phyloP scores from a whole-genome alignment of 2,797 vertebrate species.

The Pseudochromis fuscus region DNA sequence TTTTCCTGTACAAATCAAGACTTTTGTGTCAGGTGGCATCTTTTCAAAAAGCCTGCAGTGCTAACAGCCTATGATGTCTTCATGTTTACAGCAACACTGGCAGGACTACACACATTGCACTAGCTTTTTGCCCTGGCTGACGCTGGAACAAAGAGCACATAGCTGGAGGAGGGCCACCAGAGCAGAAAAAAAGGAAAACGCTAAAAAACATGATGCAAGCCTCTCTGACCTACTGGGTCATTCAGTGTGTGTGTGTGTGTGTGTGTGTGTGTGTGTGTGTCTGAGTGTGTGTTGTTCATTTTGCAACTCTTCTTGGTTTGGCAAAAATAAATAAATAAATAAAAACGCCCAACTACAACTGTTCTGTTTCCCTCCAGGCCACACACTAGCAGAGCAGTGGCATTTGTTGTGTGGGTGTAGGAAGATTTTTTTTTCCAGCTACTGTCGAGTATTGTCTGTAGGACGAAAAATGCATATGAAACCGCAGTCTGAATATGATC shows the following conservation, averaged over 20 bases:
- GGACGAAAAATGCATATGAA: conserved; percentile 36
- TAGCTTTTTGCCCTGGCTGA: conserved; percentile 40
- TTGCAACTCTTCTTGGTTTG: conserved; percentile 50
- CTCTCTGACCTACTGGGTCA: conserved; percentile 61
- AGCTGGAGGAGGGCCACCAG: conserved; percentile 66
- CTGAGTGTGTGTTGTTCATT: conserved; percentile 50
- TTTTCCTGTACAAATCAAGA: conserved; percentile 18
- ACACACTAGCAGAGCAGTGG: conserved; percentile 44
- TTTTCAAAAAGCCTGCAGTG: conserved; percentile 41
- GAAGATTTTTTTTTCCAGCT: conserved; percentile 28
- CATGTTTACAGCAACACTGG: conserved; percentile 64
- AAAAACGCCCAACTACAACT: conserved; percentile 32
- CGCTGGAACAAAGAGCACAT: conserved; percentile 62
- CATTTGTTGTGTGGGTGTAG: conserved; percentile 68
- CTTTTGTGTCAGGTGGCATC: conserved; percentile 26
- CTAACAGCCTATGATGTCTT: conserved; percentile 52
- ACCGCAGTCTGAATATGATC: conserved; percentile 42
- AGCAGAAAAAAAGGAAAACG: conserved; percentile 37
- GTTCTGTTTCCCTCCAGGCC: conserved; percentile 54
- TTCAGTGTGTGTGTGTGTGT: conserved; percentile 20
- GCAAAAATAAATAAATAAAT: background rate
- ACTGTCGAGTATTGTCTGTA: conserved; percentile 42
- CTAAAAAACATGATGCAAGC: conserved; percentile 56
- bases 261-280: conserved; percentile 10
- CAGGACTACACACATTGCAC: conserved; percentile 55